Conservation (phyloP, 2,113 vertebrate genomes). For the Grammatotria lemairii region DNA sequence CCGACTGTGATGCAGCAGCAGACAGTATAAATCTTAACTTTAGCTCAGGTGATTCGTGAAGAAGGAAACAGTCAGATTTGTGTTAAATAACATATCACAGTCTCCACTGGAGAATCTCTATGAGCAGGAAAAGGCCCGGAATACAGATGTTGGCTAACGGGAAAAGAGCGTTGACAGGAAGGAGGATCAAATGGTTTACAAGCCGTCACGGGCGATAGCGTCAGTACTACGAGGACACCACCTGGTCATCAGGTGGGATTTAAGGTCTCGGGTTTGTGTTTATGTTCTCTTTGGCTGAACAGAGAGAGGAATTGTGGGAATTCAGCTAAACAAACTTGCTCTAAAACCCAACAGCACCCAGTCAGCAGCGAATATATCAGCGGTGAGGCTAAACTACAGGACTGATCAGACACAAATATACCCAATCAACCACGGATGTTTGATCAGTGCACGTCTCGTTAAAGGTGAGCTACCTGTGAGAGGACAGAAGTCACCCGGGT, state of each 20-base stretch:
- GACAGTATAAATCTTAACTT: not conserved
- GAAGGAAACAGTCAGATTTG: not conserved
- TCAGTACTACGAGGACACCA: not conserved
- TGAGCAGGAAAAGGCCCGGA: not conserved
- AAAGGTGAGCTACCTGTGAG: not conserved
- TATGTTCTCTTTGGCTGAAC: not conserved
- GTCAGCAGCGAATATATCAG: not conserved
- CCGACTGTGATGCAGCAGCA: not conserved
- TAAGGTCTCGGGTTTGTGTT: not conserved
- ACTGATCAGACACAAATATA: not conserved
- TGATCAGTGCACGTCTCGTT: not conserved
- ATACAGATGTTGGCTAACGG: not conserved
- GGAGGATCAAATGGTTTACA: not conserved
- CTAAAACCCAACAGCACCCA: not conserved
- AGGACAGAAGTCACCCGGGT: not conserved
- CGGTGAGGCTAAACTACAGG: not conserved
- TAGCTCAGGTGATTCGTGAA: not conserved
- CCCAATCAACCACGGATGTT: not conserved
- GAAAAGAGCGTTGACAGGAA: not conserved
- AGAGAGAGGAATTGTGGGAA: not conserved
- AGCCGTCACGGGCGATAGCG: rapidly evolving
- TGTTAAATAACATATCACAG: not conserved
- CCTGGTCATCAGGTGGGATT: not conserved
- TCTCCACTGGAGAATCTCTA: not conserved
- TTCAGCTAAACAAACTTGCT: not conserved